Evolutionary conservation across 2,113 vertebrate species (phyloP).

Genomic region (Odocoileus virginianus): DNA sequence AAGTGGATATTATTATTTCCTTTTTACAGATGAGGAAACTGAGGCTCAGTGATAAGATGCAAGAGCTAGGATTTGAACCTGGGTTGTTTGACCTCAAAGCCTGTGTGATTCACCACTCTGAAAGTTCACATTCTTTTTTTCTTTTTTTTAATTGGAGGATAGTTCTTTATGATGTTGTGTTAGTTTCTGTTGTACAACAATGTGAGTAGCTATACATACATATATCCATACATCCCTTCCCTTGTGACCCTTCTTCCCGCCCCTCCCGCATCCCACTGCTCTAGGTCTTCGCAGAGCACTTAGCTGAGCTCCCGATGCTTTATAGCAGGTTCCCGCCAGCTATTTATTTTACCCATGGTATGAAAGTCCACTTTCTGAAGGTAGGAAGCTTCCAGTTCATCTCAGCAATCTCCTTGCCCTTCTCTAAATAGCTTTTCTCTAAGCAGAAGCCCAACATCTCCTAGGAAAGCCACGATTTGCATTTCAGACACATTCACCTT

Average conservation of each 20-base stretch:
- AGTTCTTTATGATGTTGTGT: neutral
- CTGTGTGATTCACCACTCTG: fast-evolving
- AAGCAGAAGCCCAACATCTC: neutral
- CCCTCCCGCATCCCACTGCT: neutral
- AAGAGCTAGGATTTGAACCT: neutral
- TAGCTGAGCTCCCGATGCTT: neutral
- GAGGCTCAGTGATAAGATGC: neutral
- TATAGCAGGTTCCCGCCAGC: neutral
- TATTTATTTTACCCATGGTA: neutral
- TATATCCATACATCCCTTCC: neutral
- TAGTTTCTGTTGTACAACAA: neutral
- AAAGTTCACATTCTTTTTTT: neutral
- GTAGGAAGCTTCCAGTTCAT: neutral
- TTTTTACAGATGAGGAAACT: neutral
- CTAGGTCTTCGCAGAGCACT: neutral
- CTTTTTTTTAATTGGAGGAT: neutral
- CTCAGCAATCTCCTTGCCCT: neutral
- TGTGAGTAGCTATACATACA: neutral
- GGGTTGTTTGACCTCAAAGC: neutral
- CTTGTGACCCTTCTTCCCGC: neutral
- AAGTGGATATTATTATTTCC: neutral
- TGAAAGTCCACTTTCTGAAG: neutral
- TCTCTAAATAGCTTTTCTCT: neutral
- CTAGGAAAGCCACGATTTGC: neutral
- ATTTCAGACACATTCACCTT: neutral